phyloP scores from a whole-genome alignment of 2,797 vertebrate species.

The Eutrigla gurnardus region DNA sequence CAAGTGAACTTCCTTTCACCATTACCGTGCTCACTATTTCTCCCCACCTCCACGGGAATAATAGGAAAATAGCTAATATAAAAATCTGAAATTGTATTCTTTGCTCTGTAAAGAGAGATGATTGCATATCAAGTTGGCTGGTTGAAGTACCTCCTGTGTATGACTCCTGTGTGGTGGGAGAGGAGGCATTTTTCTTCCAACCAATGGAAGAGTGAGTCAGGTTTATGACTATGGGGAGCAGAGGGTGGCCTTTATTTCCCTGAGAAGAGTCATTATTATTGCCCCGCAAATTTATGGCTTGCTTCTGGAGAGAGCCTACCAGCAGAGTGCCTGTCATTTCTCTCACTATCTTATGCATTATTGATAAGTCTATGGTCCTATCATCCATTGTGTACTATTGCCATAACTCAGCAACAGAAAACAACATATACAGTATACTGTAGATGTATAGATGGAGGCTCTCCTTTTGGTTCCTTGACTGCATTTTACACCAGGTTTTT shows the following conservation, averaged over 20 bases:
- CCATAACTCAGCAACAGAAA: constrained; percentile 74
- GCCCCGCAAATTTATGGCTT: constrained; percentile 84
- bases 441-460: constrained; percentile 45
- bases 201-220: constrained; percentile 84
- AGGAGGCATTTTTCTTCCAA: constrained; percentile 82
- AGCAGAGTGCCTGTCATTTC: constrained; percentile 83
- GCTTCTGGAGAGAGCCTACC: constrained; percentile 81
- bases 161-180: constrained; percentile 78
- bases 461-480: constrained; percentile 55
- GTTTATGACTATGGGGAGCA: constrained; percentile 84
- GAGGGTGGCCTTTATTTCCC: constrained; percentile 85
- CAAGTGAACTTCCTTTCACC: constrained; percentile 59
- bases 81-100: constrained; percentile 79
- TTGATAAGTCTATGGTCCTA: constrained; percentile 82
- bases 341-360: constrained; percentile 84
- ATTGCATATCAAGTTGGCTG: constrained; percentile 83
- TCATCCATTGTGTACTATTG: constrained; percentile 78
- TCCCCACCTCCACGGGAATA: constrained; percentile 67
- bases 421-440: constrained; percentile 66
- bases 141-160: constrained; percentile 79
- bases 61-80: constrained; percentile 75
- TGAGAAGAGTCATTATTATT: constrained; percentile 86
- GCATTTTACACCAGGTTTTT: constrained; percentile 41
- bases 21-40: constrained; percentile 56
- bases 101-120: constrained; percentile 80